Evolutionary conservation across 2,113 vertebrate genomes (phyloP).

Genomic region (Cricetomys ansorgei): DNA sequence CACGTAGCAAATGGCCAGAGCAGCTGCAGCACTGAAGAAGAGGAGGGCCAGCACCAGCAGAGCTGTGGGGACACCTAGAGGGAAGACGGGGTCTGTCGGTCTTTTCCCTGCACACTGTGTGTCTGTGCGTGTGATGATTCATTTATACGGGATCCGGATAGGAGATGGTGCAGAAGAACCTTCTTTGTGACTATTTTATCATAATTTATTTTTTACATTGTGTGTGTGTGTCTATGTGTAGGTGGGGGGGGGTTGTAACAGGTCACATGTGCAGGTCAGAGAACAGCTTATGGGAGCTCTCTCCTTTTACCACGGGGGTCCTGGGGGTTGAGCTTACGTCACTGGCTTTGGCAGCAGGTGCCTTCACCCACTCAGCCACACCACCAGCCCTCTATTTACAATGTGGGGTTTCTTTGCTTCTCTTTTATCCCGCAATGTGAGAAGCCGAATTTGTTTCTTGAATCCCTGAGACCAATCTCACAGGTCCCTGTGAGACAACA

Average conservation of each 20-base stretch:
- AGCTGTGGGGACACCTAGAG: conserved; percentile 86
- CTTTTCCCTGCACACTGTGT: fast-evolving
- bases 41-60: conserved; percentile 89
- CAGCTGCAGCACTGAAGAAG: conserved; percentile 86
- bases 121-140: no score
- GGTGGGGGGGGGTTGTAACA: not conserved
- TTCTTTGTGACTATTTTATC: not conserved
- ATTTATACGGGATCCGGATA: not conserved
- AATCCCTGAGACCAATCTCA: not conserved
- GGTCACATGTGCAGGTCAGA: not conserved
- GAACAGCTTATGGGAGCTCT: not conserved
- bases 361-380: not conserved
- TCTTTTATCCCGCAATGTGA: not conserved
- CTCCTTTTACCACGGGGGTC: not conserved
- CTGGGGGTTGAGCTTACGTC: not conserved
- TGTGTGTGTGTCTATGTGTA: not conserved
- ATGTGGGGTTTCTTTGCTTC: not conserved
- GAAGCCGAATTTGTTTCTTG: not conserved
- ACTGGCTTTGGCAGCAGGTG: not conserved
- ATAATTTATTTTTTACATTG: no score
- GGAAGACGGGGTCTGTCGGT: conserved; percentile 7
- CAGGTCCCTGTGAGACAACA: not conserved
- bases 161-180: not conserved
- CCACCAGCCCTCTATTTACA: not conserved
- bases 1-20: conserved; percentile 88